Evolutionary conservation across 92 coral and sea anemone species (phyloP).

Genomic region (Porites evermanni): DNA sequence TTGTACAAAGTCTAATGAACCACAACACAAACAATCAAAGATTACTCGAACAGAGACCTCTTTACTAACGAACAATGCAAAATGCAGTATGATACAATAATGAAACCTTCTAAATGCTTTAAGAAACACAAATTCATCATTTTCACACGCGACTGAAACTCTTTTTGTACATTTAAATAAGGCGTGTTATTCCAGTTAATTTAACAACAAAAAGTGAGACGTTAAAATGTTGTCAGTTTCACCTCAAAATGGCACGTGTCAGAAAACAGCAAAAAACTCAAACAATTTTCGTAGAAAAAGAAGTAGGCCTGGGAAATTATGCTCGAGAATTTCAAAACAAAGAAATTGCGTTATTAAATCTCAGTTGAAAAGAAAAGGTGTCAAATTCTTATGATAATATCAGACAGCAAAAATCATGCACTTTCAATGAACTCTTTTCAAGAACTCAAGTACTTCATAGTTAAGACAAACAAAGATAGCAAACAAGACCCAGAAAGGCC

Average conservation of each 20-base stretch:
- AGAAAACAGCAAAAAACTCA: not conserved
- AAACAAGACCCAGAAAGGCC: constrained; percentile 11
- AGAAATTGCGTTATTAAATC: too few species aligned
- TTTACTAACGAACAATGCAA: not conserved
- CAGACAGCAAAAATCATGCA: not conserved
- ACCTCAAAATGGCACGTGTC: constrained; percentile 8
- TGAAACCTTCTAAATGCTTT: not conserved
- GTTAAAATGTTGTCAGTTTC: not conserved
- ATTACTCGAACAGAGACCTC: not conserved
- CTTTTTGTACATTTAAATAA: constrained; percentile 18
- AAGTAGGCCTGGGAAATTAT: not conserved
- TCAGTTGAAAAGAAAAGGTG: not conserved
- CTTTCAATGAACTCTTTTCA: constrained; percentile 1
- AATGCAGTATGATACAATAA: not conserved
- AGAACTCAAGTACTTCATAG: not conserved
- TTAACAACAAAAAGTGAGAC: constrained; percentile 10
- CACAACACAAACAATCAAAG: constrained; percentile 7
- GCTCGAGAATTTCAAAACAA: not conserved
- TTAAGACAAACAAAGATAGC: constrained; percentile 8
- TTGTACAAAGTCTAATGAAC: not conserved
- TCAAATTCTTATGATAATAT: not conserved
- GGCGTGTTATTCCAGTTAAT: constrained; percentile 1
- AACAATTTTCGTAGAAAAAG: not conserved
- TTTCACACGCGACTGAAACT: not conserved
- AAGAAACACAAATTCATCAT: not conserved